Evolutionary conservation across 2,888 invertebrate genomes (phyloP).

Genomic region (Euplagia quadripunctaria): DNA sequence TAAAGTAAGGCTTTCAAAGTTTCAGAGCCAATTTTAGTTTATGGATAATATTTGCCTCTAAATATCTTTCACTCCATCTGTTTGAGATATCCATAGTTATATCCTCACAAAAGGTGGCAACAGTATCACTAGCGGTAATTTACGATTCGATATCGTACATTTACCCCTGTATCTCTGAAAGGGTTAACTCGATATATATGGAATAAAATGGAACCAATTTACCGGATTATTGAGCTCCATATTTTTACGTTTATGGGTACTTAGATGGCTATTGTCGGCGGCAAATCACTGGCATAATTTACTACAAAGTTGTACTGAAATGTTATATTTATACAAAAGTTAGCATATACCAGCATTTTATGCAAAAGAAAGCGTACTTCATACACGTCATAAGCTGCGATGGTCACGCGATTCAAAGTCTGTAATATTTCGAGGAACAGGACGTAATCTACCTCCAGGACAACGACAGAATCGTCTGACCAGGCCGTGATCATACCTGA

Average conservation of each 20-base stretch:
- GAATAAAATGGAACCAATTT: neutral
- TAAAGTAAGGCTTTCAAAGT: too few species aligned
- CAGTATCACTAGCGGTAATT: slow-evolving; percentile 31
- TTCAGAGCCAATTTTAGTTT: too few species aligned
- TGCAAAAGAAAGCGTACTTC: too few species aligned
- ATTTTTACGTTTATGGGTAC: neutral
- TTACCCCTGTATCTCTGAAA: slow-evolving; percentile 13
- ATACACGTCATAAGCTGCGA: too few species aligned
- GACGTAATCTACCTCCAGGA: neutral
- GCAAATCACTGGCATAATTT: neutral
- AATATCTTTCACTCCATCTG: neutral
- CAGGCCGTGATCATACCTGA: too few species aligned
- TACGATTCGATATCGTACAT: slow-evolving; percentile 32
- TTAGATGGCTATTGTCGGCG: neutral
- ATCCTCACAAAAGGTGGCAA: neutral
- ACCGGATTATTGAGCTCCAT: neutral
- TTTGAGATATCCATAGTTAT: neutral
- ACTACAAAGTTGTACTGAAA: neutral
- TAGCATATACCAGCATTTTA: neutral
- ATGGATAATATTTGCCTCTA: neutral
- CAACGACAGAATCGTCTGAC: neutral
- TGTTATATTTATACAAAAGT: neutral
- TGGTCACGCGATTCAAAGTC: too few species aligned
- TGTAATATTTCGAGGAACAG: neutral
- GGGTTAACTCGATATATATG: slow-evolving; percentile 14